phyloP scores from a whole-genome alignment of 2,888 invertebrate species.

The Hirtodrosophila trivittata region DNA sequence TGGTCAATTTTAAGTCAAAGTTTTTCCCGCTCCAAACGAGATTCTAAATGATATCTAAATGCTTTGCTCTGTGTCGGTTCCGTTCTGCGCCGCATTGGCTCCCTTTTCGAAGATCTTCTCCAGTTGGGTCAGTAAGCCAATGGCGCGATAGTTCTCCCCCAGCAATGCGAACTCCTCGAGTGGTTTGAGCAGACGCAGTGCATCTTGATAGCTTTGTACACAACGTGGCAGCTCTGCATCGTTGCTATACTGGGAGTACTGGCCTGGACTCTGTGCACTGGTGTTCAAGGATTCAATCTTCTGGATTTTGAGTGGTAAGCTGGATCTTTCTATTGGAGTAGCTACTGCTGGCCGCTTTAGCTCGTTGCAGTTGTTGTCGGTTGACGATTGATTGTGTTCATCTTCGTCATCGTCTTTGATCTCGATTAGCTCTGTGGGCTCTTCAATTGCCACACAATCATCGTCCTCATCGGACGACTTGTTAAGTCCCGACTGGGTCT shows the following conservation, averaged over 20 bases:
- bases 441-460: slow-evolving; percentile 44
- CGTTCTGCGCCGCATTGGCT: slow-evolving; percentile 11
- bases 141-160: slow-evolving; percentile 81
- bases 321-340: neutral
- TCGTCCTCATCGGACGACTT: slow-evolving; percentile 19
- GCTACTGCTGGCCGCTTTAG: slow-evolving; percentile 23
- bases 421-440: slow-evolving; percentile 51
- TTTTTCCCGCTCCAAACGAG: neutral
- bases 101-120: slow-evolving; percentile 76
- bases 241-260: slow-evolving; percentile 52
- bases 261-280: slow-evolving; percentile 40
- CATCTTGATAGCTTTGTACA: slow-evolving; percentile 75
- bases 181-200: slow-evolving; percentile 76
- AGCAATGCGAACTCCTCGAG: slow-evolving; percentile 81
- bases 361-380: neutral
- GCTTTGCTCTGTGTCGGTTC: neutral
- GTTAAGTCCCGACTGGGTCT: no score
- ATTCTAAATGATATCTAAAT: neutral
- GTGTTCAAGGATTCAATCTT: slow-evolving; percentile 62
- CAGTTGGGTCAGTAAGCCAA: slow-evolving; percentile 80
- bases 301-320: slow-evolving; percentile 64
- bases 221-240: slow-evolving; percentile 59
- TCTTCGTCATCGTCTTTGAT: slow-evolving; percentile 61
- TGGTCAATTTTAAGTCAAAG: slow-evolving; percentile 32
- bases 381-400: slow-evolving; percentile 17